Conservation (phyloP, 64 coral and sea anemone species). For the Montipora efflorescens region DNA sequence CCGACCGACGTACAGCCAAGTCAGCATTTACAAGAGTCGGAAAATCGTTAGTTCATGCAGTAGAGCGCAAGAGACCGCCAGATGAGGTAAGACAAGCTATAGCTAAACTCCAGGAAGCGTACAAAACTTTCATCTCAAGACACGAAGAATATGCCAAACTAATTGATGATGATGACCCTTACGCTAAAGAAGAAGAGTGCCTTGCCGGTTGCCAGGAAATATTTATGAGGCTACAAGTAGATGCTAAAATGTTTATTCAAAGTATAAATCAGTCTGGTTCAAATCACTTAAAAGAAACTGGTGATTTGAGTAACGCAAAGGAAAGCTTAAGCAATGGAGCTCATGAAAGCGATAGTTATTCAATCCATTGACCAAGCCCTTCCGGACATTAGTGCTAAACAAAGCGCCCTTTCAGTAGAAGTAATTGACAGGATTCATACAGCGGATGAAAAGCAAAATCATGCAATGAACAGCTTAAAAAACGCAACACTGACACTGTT, state of each 20-base stretch:
- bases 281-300: background rate
- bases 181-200: background rate
- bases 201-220: background rate
- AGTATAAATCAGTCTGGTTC: background rate
- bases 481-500: too few species aligned
- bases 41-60: slow-evolving; percentile 13
- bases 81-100: slow-evolving; percentile 58
- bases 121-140: background rate
- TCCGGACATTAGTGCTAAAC: too few species aligned
- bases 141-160: background rate
- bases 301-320: background rate
- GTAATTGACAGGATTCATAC: too few species aligned
- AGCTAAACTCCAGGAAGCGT: background rate
- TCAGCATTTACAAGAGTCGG: slow-evolving; percentile 48
- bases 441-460: too few species aligned
- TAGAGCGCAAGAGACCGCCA: slow-evolving; percentile 6
- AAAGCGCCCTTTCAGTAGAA: too few species aligned
- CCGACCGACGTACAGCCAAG: slow-evolving; percentile 39
- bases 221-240: background rate
- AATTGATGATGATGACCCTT: background rate
- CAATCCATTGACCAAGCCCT: too few species aligned
- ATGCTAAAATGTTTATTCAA: background rate
- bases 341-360: too few species aligned
- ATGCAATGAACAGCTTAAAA: too few species aligned
- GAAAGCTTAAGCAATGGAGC: background rate